Conservation (phyloP, 2,113 vertebrate genomes). For the Heteronetta atricapilla region DNA sequence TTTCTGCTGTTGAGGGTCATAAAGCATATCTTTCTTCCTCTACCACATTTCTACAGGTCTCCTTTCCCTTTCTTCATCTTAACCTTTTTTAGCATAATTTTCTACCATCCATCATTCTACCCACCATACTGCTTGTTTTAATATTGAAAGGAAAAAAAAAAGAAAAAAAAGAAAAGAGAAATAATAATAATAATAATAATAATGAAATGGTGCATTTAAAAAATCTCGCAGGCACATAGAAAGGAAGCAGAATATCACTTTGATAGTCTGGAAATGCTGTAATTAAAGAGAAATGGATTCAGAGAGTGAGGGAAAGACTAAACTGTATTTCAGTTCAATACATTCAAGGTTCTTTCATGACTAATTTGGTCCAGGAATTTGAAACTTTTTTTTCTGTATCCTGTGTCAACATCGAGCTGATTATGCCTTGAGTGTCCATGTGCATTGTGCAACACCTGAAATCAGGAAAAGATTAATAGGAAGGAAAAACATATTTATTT, state of each 20-base stretch:
- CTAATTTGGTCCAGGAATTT: neutral
- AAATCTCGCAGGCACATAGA: neutral
- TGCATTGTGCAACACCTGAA: neutral
- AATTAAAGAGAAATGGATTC: neutral
- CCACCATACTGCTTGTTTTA: neutral
- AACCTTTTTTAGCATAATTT: neutral
- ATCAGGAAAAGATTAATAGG: neutral
- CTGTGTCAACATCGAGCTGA: neutral
- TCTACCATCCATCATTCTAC: neutral
- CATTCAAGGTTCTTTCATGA: neutral
- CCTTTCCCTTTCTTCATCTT: neutral
- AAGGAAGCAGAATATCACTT: neutral
- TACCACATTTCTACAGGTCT: neutral
- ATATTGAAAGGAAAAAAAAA: neutral
- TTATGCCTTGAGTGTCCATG: accelerated
- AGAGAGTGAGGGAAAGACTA: neutral
- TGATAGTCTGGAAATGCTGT: neutral
- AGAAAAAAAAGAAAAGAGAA: neutral
- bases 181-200: too few relatives aligned
- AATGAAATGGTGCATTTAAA: neutral
- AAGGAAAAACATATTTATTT: neutral
- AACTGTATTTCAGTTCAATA: neutral
- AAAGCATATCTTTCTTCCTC: neutral
- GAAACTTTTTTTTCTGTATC: neutral
- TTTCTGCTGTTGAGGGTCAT: neutral